Conservation (phyloP, 2,113 vertebrate genomes). For the Eclectus roratus region DNA sequence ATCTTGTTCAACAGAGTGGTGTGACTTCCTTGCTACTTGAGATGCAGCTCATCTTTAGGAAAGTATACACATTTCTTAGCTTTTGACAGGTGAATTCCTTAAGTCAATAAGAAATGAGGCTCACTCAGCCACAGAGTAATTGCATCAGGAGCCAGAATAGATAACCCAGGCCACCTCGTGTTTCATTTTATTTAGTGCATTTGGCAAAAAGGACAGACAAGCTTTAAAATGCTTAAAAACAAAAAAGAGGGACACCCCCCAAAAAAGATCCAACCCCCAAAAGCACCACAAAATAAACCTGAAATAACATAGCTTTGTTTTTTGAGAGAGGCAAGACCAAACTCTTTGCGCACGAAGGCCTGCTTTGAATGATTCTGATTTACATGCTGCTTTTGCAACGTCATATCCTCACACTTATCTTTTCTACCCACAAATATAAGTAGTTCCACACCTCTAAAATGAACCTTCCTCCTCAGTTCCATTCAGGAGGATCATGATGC, state of each 20-base stretch:
- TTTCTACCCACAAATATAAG: background rate
- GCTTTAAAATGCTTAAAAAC: background rate
- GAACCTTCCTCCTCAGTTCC: background rate
- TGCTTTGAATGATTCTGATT: slow-evolving; percentile 27
- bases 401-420: background rate
- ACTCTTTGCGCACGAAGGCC: background rate
- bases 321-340: background rate
- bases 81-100: background rate
- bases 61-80: background rate
- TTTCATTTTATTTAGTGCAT: background rate
- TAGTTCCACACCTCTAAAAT: background rate
- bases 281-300: background rate
- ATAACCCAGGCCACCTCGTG: accelerated
- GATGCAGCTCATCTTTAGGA: background rate
- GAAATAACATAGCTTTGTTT: background rate
- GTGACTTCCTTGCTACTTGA: background rate
- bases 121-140: background rate
- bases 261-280: background rate
- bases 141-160: background rate
- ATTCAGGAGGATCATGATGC: background rate
- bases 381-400: background rate
- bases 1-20: background rate
- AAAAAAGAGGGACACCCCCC: background rate
- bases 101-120: background rate
- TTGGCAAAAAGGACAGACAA: background rate